A percentile compares a stretch with the other conserved stretches of the same genome.
These are phyloP conservation scores for Spodoptera littoralis DNA, from an alignment of 2,888 invertebrate genomes.

Conservation along the genomic window DNA sequence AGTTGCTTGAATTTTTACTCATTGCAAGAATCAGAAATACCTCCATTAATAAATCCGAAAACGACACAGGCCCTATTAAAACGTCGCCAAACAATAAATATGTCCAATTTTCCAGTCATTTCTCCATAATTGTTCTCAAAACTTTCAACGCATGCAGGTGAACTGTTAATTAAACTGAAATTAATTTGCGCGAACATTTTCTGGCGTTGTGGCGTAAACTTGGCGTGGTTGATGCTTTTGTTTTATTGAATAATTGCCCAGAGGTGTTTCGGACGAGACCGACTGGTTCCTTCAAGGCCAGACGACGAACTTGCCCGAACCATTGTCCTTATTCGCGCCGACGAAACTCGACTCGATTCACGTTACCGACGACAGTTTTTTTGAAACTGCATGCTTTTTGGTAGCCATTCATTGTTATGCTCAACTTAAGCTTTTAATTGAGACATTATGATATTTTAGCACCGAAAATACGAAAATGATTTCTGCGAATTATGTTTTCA, in stretches of 20 bases:
- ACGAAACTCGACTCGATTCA: constrained; percentile 62
- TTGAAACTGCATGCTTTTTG: constrained; percentile 44
- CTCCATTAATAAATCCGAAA: neutral
- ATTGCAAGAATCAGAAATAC: neutral
- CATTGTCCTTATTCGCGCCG: constrained; percentile 74
- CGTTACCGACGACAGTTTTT: constrained; percentile 53
- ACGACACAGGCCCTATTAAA: constrained; percentile 1
- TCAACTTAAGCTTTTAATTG: constrained; percentile 44
- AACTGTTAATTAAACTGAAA: constrained; percentile 70
- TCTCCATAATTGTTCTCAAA: constrained; percentile 33
- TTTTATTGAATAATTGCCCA: constrained; percentile 88
- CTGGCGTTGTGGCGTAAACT: constrained; percentile 80
- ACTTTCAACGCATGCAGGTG: constrained; percentile 52
- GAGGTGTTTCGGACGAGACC: constrained; percentile 86
- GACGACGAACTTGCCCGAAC: constrained; percentile 84
- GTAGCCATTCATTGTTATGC: constrained; percentile 53
- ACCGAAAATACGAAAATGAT: constrained; percentile 6
- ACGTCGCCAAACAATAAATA: constrained; percentile 12
- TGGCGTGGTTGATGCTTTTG: constrained; percentile 82
- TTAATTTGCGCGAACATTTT: constrained; percentile 77
- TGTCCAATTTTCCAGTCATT: constrained; percentile 37
- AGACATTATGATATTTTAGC: constrained; percentile 42
- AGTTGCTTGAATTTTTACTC: neutral
- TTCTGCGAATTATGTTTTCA: constrained; percentile 6
- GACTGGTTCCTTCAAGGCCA: constrained; percentile 88